These are phyloP conservation scores for Amitus sp. DNA, from an alignment of 2,888 invertebrate species.

Conservation along the genomic window DNA sequence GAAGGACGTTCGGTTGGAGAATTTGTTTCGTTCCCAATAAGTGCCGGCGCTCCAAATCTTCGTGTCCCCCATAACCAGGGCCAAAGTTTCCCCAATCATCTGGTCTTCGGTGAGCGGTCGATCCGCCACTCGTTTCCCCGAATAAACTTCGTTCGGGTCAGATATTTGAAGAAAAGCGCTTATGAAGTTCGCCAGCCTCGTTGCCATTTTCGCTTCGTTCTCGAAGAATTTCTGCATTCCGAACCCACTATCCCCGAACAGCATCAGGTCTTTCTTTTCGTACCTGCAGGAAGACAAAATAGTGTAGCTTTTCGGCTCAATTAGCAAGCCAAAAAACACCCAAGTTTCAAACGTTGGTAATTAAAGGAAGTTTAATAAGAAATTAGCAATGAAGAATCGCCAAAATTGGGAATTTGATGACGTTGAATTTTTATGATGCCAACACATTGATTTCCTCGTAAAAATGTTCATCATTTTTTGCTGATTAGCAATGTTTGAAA, in stretches of 20 bases:
- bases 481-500: too few relatives aligned
- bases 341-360: too few relatives aligned
- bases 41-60: constrained; percentile 93
- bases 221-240: constrained; percentile 90
- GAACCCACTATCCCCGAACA: constrained; percentile 88
- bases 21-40: constrained; percentile 94
- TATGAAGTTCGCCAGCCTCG: constrained; percentile 95
- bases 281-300: constrained; percentile 71
- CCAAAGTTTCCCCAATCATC: constrained; percentile 94
- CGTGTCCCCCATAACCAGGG: constrained; percentile 89
- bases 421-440: too few relatives aligned
- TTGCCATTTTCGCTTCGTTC: constrained; percentile 96
- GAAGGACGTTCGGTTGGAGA: constrained; percentile 90
- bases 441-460: too few relatives aligned
- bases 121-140: constrained; percentile 89
- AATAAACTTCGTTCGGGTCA: constrained; percentile 89
- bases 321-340: too few relatives aligned
- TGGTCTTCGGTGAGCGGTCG: constrained; percentile 92
- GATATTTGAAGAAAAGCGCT: constrained; percentile 93
- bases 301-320: too few relatives aligned
- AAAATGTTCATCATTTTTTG: too few relatives aligned
- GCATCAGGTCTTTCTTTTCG: constrained; percentile 76
- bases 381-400: too few relatives aligned
- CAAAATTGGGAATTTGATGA: too few relatives aligned
- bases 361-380: too few relatives aligned